Base-by-base conservation (phyloP, 2,797 vertebrate genomes). In the Sardinella longiceps region DNA sequence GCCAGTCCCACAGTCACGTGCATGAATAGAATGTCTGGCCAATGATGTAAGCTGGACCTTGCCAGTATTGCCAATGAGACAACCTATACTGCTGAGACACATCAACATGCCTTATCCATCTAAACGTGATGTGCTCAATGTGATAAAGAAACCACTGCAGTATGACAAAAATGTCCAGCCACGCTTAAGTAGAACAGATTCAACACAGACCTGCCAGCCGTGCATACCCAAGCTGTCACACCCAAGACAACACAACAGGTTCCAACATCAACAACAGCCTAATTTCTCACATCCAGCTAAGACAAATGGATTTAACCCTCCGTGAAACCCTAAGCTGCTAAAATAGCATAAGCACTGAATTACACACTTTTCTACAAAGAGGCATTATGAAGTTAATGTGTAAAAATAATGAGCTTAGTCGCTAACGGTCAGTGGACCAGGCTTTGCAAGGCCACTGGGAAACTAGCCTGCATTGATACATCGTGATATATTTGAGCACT, bases 1-100 rank as follows among this genome's bases (percentile, higher is more conserved):
- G 82, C 77, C 20, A 84, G 94, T 94, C 94, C 94, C 93, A n/a
- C n/a, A n/a, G n/a, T n/a, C n/a, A 94, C 91, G 92, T 87, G 87
- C 87, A 88, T 89, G 87, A 92, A 94, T 94, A 93, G 86, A 84
- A 88, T 88, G 88, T 88, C 66, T 74, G 33, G 66, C 66, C 82
- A 90, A 84, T 86, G 88, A 87, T 3, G 1, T 82, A 46, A 88
- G 90, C 89, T 87, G 85, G 81, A 74, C 83, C 84, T 88, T 37
- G 23, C 46, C 45, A 85, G 58, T 82, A 86, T 23, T 86, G 85
- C 84, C 82, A 33, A 85, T 60, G 92, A 91, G 89, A 89, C 93
- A 82, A 50, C 66, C 66, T 23, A 20, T 39, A 74, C 9, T 23
- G 18, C 33, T 20, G 66, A 15, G 33, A 1, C 30, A 37, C 63